Conservation (phyloP, 2,888 invertebrate genomes). For the Drosophila mimetica region DNA sequence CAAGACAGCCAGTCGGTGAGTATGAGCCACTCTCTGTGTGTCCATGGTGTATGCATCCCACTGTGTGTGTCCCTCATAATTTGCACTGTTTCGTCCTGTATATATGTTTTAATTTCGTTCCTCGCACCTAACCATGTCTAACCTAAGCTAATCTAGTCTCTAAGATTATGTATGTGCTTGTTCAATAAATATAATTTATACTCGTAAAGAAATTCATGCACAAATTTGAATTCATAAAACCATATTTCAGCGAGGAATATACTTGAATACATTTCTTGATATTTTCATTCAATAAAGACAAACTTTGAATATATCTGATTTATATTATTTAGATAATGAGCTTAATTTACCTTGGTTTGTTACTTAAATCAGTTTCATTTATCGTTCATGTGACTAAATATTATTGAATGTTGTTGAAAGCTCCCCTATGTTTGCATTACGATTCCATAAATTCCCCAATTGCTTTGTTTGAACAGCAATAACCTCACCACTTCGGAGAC, state of each 20-base stretch:
- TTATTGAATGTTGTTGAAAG: no score
- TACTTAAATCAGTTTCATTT: no score
- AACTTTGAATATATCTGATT: no score
- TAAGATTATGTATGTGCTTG: conserved; percentile 31
- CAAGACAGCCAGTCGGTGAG: conserved; percentile 73
- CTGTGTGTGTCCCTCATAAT: conserved; percentile 2
- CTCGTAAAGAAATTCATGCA: not conserved
- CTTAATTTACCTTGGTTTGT: no score
- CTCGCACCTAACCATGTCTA: conserved; percentile 8
- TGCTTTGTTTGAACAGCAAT: conserved; percentile 53
- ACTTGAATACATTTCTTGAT: not conserved
- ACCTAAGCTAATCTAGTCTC: conserved; percentile 9
- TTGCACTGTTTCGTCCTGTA: conserved; percentile 1
- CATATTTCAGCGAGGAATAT: not conserved
- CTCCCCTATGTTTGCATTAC: no score
- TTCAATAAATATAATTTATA: conserved; percentile 32
- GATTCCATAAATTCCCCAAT: not conserved
- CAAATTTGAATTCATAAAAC: not conserved
- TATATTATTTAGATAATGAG: no score
- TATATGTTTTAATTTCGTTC: conserved; percentile 14
- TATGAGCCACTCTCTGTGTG: conserved; percentile 41
- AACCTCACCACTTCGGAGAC: conserved; percentile 83
- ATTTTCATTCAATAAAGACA: not conserved
- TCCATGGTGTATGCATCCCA: conserved; percentile 20
- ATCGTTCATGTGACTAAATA: no score